Base-by-base conservation (phyloP, 92 coral and sea anemone species). In the Parazoanthus darwini region DNA sequence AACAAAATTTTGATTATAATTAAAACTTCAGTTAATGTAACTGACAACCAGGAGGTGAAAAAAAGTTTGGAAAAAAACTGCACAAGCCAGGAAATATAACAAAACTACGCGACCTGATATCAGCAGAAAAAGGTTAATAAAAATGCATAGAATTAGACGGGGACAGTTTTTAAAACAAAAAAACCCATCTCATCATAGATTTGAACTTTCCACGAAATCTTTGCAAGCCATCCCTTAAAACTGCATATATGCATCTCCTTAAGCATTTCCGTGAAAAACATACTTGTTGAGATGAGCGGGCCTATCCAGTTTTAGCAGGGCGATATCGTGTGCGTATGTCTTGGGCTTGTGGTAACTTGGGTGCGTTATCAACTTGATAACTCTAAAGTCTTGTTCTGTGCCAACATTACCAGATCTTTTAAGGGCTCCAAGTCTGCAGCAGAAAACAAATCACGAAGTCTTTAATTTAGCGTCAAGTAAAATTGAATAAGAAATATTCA, bases 251-350 rank as follows among this genome's bases (percentile, higher is more conserved):
- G 3, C 16, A 54, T 2, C 16, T 13, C 59, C 59, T 2, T n/a
- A 10, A 6, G 5, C 36, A 70, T n/a, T 70, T n/a, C 74, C 26
- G 25, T 0, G 74, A 70, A 29, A 6, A n/a, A 29, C 74, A n/a
- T 33, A 70, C 74, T 11, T 70, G 36, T n/a, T 70, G 10, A 70
- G 74, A 70, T 1, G 3, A 70, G 74, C 74, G 2, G 74, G 74
- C 25, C 13, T 70, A 2, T 70, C 74, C 74, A 70, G 74, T 10
- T 20, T 70, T 10, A 70, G 25, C 33, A 70, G 36, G 74, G 74
- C 74, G 20, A 70, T 70, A 11, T 70, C 74, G 74, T 70, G 74
- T 70, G 74, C 74, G 14, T 70, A 70, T 70, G 37, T 70, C 15
- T 11, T n/a, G 13, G 74, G 59, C 0, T 2, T 54, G 59, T 54